Percentiles rank a stretch among this genome's conserved stretches.
Evolutionary conservation across 2,797 vertebrate genomes (phyloP).

Genomic region (Diceros bicornis): DNA sequence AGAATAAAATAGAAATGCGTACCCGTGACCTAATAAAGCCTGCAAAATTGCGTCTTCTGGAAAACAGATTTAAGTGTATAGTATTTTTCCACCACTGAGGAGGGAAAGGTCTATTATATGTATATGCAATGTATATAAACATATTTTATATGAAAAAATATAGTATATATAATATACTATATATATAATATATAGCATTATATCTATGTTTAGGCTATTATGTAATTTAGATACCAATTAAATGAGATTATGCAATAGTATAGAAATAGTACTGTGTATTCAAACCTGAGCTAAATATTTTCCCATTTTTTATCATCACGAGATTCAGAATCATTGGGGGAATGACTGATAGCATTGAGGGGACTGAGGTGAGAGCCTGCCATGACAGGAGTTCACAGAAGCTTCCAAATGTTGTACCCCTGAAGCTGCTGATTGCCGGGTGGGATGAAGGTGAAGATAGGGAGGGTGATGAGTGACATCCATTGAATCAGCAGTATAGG

Average conservation of each 20-base stretch:
- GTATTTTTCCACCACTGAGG: neutral
- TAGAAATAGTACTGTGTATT: conserved; percentile 40
- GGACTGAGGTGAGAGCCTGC: neutral
- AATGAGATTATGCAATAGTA: conserved; percentile 44
- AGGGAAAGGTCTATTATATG: neutral
- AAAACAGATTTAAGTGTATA: conserved; percentile 11
- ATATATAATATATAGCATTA: too few species aligned
- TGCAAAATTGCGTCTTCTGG: neutral
- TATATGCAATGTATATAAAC: neutral
- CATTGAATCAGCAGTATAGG: conserved; percentile 56
- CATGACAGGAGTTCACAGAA: neutral
- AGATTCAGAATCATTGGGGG: conserved; percentile 35
- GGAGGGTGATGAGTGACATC: conserved; percentile 67
- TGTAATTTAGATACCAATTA: conserved; percentile 62
- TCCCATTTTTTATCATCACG: neutral
- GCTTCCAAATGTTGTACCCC: neutral
- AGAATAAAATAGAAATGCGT: neutral
- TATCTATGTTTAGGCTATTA: neutral
- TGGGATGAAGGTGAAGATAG: conserved; percentile 51
- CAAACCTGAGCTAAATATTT: conserved; percentile 53
- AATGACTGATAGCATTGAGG: neutral
- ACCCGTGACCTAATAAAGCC: neutral
- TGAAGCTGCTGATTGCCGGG: conserved; percentile 53
- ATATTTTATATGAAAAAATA: neutral
- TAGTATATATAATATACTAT: too few species aligned